Conservation (phyloP, 1,140 invertebrate genomes). For the Drosophila bocqueti region DNA sequence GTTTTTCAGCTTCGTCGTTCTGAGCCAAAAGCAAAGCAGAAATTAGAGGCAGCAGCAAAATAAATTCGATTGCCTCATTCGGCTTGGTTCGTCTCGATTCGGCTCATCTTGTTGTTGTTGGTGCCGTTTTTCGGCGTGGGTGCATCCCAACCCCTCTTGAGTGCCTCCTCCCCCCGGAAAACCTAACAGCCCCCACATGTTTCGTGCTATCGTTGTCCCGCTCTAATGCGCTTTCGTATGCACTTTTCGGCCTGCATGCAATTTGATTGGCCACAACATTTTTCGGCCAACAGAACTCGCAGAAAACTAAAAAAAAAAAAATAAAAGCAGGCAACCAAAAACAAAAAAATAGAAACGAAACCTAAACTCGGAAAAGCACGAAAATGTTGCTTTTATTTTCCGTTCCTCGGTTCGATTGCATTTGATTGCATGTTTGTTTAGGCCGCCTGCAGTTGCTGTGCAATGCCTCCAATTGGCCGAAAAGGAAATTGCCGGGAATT, state of each 20-base stretch:
- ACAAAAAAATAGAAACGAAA: slow-evolving; percentile 14
- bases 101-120: slow-evolving; percentile 54
- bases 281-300: slow-evolving; percentile 68
- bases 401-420: slow-evolving; percentile 67
- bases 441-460: slow-evolving; percentile 22
- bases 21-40: slow-evolving; percentile 42
- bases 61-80: slow-evolving; percentile 80
- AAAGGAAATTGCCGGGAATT: slow-evolving; percentile 68
- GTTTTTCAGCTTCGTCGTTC: slow-evolving; percentile 44
- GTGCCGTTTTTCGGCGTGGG: slow-evolving; percentile 67
- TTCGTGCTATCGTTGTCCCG: slow-evolving; percentile 77
- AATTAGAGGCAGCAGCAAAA: slow-evolving; percentile 75
- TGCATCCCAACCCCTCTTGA: slow-evolving; percentile 30
- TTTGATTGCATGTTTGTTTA: slow-evolving; percentile 78
- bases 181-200: slow-evolving; percentile 44
- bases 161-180: background rate
- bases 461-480: slow-evolving; percentile 65
- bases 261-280: slow-evolving; percentile 73
- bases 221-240: slow-evolving; percentile 81
- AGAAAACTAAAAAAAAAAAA: slow-evolving; percentile 2
- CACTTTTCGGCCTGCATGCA: slow-evolving; percentile 80
- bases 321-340: background rate
- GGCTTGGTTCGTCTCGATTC: slow-evolving; percentile 60
- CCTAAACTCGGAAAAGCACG: slow-evolving; percentile 48
- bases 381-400: slow-evolving; percentile 32